Base-by-base conservation (phyloP, 2,113 vertebrate species). In the Chloropsis hardwickii region DNA sequence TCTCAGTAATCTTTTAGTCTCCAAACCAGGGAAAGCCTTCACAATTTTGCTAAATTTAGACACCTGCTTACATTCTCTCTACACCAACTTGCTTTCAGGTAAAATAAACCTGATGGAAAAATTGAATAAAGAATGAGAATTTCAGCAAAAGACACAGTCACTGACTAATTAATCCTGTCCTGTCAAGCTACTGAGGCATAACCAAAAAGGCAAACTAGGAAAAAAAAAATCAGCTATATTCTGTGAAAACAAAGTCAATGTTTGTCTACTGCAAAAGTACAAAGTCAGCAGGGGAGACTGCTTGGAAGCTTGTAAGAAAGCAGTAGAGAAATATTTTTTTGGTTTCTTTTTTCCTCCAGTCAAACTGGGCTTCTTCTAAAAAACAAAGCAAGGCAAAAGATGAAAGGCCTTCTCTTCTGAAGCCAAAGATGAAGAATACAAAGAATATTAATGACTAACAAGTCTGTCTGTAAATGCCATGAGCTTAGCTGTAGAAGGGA, bases 371-470 rank as follows among this genome's bases (percentile, higher is more conserved):
- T 94, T 44, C 88, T 94, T 90, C 90, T 92, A 29, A 96, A 97
- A 96, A 96, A 95, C 92, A 96, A 95, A 96, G 90, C 51, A 51
- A 96, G 60, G 91, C 82, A 90, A 73, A 90, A 96, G 95, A 97
- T 97, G 90, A 97, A 97, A 97, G 88, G 71, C 84, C 86, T 51
- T 57, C 90, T 96, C 65, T 90, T 94, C 79, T 92, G 88, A 96
- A 97, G 94, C 95, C 90, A 95, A 90, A 88, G 94, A 96, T 90
- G 94, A 95, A 95, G 93, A 94, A 94, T 93, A 97, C 72, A 94
- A 96, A 94, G 94, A 93, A 94, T 94, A 96, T 92, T 94, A 96
- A 97, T 88, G 95, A 95, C 94, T 94, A 95, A 96, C 90, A 88
- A 82, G 76, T 86, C 92, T 90, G 81, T 39, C 84, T 91, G 88